Percentiles rank a stretch among this genome's conserved stretches.
phyloP scores from a whole-genome alignment of 2,797 vertebrate genomes.

The Octomys mimax region DNA sequence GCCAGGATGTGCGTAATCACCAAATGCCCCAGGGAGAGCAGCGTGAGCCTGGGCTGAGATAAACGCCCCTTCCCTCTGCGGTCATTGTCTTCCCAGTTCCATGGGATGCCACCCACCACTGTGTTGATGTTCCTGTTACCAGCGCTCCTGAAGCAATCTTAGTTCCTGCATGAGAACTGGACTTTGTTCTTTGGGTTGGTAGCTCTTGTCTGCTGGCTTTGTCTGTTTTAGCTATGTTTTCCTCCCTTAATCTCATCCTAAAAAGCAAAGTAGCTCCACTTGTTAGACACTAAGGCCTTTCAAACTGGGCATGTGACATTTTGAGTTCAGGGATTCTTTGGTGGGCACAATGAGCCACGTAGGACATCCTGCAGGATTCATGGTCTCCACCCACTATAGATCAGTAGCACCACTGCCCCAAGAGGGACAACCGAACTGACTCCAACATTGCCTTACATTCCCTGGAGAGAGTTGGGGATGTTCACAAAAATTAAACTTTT shows the following conservation, averaged over 20 bases:
- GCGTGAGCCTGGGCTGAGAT: conserved; percentile 32
- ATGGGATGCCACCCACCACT: conserved; percentile 54
- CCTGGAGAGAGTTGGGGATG: fast-evolving
- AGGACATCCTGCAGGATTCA: neutral
- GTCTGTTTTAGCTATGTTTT: neutral
- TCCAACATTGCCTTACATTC: neutral
- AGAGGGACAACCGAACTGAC: neutral
- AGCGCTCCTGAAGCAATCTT: conserved; percentile 10
- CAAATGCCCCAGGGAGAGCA: conserved; percentile 51
- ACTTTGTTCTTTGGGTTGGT: neutral
- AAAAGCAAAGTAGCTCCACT: neutral
- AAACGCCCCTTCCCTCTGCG: conserved; percentile 49
- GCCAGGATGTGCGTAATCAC: conserved; percentile 25
- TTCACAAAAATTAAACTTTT: neutral
- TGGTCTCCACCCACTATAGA: neutral
- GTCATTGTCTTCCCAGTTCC: conserved; percentile 70
- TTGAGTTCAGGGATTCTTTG: neutral
- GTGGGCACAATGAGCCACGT: fast-evolving
- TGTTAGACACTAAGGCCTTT: neutral
- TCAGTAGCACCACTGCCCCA: neutral
- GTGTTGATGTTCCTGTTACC: conserved; percentile 19
- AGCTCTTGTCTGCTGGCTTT: neutral
- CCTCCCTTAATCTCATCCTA: neutral
- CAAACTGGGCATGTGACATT: neutral
- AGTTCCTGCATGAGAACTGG: neutral